Evolutionary conservation across 2,113 vertebrate genomes (phyloP), one percentile per base, ranked within the genome.

Genomic region (Apodemus speciosus): DNA sequence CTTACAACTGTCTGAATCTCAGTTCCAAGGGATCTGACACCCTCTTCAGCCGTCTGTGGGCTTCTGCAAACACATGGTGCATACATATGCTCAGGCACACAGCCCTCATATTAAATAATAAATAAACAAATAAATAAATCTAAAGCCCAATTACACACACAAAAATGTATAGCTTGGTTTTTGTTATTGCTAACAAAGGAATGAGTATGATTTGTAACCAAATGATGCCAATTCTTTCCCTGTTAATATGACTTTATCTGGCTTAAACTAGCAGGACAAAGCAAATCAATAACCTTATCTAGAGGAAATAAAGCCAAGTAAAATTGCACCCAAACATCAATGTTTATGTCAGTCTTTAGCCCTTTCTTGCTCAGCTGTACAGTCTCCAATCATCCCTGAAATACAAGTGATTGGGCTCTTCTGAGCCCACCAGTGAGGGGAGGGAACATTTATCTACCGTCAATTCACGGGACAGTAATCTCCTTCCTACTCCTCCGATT

Each of bases 381-480:
- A 96, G 84, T 86, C 93, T 97, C 92, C 93, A 97, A 88, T 91
- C 94, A 96, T 86, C 97, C 95, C 96, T 94, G 96, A 96, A 94
- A 96, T 93, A 95, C 15, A 89, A 25, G 95, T 84, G 20, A 96
- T 92, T 91, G 96, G 97, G 90, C 73, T 95, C 72, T 92, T 85
- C 71, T 89, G 30, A 86, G 97, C 81, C 60, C 94, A 94, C 95
- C 91, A 97, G 86, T 91, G 75, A 96, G 93, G 88, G 94, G 96
- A 98, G 96, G 96, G 97, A 97, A 97, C 94, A 98, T 94, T 97
- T 97, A 92, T 97, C 87, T 97, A 95, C 91, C 91, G 72, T 96
- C 93, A 97, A 98, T 98, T 95, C 94, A 64, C n/a, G 91, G 77
- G 95, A 85, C 94, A 97, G 94, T 96, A 87, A 97, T 97, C 96